Evolutionary conservation across 2,888 invertebrate species (phyloP), one percentile per base, ranked within the genome.

Genomic region (Geotrupes spiniger): DNA sequence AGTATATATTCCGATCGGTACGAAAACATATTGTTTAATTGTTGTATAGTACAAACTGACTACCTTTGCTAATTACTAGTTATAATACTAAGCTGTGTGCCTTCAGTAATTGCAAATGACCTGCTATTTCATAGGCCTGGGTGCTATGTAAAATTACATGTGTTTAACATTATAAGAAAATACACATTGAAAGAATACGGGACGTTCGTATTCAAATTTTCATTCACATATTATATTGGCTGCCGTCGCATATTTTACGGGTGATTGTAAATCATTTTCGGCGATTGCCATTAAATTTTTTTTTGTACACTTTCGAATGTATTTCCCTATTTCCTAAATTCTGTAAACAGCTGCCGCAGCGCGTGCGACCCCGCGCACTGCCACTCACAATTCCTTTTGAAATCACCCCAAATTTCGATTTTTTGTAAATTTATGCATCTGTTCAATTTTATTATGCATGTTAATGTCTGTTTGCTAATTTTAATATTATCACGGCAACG

Each of bases 61-160:
- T 70, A 71, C 70, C 69, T 70, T 73, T 73, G 73, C 73, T 73
- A 73, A 73, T 73, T 73, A 73, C 73, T 73, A 73, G 72, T 72
- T 72, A 70, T 72, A 73, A 73, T 70, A 69, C 67, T 71, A 73
- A 70, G 85, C 85, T 86, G 85, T 83, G 85, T 86, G 86, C 85
- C 85, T 86, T 82, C 84, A 84, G 85, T 84, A 82, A 84, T 84
- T 84, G 82, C 83, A 82, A 80, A 78, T 77, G 78, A 78, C 71
- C 72, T 73, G 72, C 71, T 72, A 69, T 66, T 70, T 70, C 69
- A 69, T 69, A 71, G 69, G 71, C 70, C 70, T 70, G 68, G 70
- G 70, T 72, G 72, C 72, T 72, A 71, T 58, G 58, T 63, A 63
- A 65, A 68, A 63, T 66, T 70, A 68, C 69, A 64, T 68, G 63